A percentile compares a stretch with the other conserved stretches of the same genome.
phyloP scores from a whole-genome alignment of 2,797 vertebrate species.

The Melanotaenia boesemani region DNA sequence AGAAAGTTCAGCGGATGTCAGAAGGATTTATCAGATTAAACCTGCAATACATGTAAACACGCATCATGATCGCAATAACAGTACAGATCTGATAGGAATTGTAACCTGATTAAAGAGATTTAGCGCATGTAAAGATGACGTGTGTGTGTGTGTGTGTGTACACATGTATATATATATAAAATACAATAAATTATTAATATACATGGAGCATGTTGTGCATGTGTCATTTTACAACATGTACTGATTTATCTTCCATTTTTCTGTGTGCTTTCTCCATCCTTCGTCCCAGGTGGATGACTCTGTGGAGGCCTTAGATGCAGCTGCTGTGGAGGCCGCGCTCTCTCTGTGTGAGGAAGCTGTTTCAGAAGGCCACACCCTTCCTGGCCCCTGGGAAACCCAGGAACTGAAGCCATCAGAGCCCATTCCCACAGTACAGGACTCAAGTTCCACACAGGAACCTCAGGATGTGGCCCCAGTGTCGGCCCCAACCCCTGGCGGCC shows the following conservation, averaged over 20 bases:
- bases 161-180: too few species aligned
- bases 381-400: constrained; percentile 93
- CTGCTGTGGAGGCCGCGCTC: constrained; percentile 95
- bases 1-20: too few species aligned
- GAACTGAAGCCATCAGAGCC: constrained; percentile 77
- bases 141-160: too few species aligned
- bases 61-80: too few species aligned
- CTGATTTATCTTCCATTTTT: neutral
- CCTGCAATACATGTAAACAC: too few species aligned
- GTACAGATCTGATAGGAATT: too few species aligned
- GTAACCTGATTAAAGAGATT: too few species aligned
- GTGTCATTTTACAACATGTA: neutral
- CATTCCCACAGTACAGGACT: constrained; percentile 37
- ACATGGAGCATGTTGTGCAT: too few species aligned
- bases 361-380: constrained; percentile 90
- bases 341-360: constrained; percentile 95
- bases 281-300: constrained; percentile 91
- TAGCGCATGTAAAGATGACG: too few species aligned
- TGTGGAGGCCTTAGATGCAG: constrained; percentile 94
- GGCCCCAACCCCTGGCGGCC: constrained; percentile 1
- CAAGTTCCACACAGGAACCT: constrained; percentile 45
- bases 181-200: too few species aligned
- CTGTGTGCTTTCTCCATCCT: neutral
- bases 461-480: constrained; percentile 21
- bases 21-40: too few species aligned